Conservation (phyloP, 1,140 invertebrate species). For the Anthonomus grandis region DNA sequence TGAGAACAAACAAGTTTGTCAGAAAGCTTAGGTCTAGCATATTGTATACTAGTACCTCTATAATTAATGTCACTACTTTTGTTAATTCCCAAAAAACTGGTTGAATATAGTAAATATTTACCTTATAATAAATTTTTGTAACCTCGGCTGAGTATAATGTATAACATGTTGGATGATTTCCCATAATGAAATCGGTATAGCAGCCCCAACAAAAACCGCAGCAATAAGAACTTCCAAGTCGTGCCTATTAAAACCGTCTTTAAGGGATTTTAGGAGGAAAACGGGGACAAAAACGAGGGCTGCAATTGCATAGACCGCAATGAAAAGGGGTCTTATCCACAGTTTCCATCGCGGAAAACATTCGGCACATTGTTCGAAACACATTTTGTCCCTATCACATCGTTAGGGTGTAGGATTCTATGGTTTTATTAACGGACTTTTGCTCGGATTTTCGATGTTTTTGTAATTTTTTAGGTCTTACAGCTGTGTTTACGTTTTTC, state of each 20-base stretch:
- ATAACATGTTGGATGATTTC: constrained; percentile 92
- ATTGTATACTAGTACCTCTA: too few species aligned
- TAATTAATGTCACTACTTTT: too few species aligned
- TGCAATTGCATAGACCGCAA: constrained; percentile 74
- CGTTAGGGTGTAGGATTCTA: too few species aligned
- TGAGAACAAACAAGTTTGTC: too few species aligned
- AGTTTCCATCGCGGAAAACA: constrained; percentile 65
- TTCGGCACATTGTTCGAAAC: constrained; percentile 19
- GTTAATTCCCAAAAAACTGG: too few species aligned
- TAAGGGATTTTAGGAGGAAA: constrained; percentile 70
- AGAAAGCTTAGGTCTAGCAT: too few species aligned
- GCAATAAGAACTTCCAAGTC: constrained; percentile 81
- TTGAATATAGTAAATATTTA: too few species aligned
- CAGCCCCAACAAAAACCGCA: constrained; percentile 85
- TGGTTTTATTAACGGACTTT: too few species aligned
- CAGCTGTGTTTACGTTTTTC: too few species aligned
- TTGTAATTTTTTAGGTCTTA: too few species aligned
- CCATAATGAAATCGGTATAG: constrained; percentile 90
- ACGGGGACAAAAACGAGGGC: constrained; percentile 81
- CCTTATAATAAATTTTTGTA: constrained; percentile 94
- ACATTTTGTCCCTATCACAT: constrained; percentile 27
- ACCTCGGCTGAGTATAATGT: constrained; percentile 86
- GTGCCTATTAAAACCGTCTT: constrained; percentile 66
- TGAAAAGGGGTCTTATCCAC: constrained; percentile 84
- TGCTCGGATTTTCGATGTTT: too few species aligned